Conservation (phyloP, 2,888 invertebrate genomes). For the Hesperia comma region DNA sequence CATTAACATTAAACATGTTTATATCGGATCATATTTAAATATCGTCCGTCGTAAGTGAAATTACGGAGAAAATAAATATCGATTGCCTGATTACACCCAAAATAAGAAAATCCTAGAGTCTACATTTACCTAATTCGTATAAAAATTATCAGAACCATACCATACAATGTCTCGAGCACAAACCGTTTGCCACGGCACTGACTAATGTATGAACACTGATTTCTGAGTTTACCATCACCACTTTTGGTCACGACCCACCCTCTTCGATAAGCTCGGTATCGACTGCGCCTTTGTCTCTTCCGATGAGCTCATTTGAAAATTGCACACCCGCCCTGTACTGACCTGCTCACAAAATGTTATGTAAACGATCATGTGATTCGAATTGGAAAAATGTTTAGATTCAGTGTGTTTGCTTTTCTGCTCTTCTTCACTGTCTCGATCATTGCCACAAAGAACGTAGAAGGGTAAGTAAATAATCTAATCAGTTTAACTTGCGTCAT, state of each 20-base stretch:
- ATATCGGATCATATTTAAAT: no score
- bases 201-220: conserved; percentile 69
- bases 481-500: no score
- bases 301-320: conserved; percentile 60
- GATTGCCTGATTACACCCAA: no score
- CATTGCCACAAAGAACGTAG: conserved; percentile 63
- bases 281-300: conserved; percentile 58
- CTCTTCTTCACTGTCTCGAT: conserved; percentile 60
- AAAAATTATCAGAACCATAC: neutral
- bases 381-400: conserved; percentile 63
- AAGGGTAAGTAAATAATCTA: conserved; percentile 61
- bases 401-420: conserved; percentile 60
- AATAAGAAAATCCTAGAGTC: no score
- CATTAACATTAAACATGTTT: no score
- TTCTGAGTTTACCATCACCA: conserved; percentile 69
- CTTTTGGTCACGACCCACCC: conserved; percentile 70
- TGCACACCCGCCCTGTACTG: conserved; percentile 57
- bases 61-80: no score
- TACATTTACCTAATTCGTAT: no score
- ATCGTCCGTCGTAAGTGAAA: no score
- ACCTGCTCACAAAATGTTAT: conserved; percentile 46
- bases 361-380: conserved; percentile 50
- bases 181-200: conserved; percentile 42
- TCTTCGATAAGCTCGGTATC: conserved; percentile 63
- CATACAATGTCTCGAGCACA: neutral